Evolutionary conservation across 2,797 vertebrate genomes (phyloP).

Genomic region (Phrynocephalus forsythii): DNA sequence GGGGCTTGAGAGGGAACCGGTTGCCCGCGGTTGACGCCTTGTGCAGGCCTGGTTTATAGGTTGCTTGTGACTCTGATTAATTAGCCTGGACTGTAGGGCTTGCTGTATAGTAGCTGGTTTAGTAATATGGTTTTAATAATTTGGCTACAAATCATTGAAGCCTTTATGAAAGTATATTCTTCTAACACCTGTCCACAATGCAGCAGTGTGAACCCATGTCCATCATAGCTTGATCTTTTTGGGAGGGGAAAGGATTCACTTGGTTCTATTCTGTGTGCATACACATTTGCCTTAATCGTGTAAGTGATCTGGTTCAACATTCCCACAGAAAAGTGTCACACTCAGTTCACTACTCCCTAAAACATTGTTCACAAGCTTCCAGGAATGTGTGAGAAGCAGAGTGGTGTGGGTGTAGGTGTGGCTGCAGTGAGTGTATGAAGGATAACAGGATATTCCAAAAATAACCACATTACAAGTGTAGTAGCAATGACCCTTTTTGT

Average conservation of each 20-base stretch:
- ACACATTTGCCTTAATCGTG: constrained; percentile 32
- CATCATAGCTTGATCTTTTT: constrained; percentile 20
- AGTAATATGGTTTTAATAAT: too few relatives aligned
- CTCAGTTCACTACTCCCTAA: constrained; percentile 51
- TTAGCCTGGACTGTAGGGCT: too few relatives aligned
- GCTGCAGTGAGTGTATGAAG: constrained; percentile 49
- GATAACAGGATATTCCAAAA: constrained; percentile 65
- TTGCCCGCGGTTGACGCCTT: too few relatives aligned
- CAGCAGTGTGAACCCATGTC: not conserved
- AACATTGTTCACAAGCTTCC: constrained; percentile 14
- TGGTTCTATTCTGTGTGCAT: not conserved
- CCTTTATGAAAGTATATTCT: not conserved
- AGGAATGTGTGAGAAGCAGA: constrained; percentile 48
- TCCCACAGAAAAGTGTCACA: constrained; percentile 38
- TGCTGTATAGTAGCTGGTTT: too few relatives aligned
- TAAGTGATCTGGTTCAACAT: constrained; percentile 37
- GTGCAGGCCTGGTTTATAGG: too few relatives aligned
- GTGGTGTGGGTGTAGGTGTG: constrained; percentile 41
- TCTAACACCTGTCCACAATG: not conserved
- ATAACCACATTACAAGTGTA: constrained; percentile 52
- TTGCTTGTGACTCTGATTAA: too few relatives aligned
- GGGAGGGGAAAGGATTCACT: constrained; percentile 18
- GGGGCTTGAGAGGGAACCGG: too few relatives aligned
- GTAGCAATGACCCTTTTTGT: constrained; percentile 60
- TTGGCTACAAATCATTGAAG: too few relatives aligned